phyloP scores from a whole-genome alignment of 2,888 invertebrate species.

The Acrobasis repandana region DNA sequence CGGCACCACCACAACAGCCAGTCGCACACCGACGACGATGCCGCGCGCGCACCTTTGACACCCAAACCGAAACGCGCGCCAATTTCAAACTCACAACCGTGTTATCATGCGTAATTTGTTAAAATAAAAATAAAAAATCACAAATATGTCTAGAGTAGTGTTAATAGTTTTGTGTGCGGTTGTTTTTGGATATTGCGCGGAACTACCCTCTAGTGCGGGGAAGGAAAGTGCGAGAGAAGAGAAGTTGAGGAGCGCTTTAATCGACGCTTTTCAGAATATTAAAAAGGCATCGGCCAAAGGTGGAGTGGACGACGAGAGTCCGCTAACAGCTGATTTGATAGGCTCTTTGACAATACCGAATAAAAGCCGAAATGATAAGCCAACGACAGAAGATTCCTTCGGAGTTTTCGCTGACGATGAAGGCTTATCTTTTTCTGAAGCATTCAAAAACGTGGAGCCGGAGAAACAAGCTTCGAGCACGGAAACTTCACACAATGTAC shows the following conservation, averaged over 20 bases:
- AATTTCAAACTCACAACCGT: slow-evolving; percentile 34
- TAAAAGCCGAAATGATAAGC: slow-evolving; percentile 45
- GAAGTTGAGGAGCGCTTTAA: slow-evolving; percentile 68
- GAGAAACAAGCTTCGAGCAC: slow-evolving; percentile 57
- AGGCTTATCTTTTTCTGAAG: slow-evolving; percentile 61
- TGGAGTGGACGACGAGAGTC: slow-evolving; percentile 61
- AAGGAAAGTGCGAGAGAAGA: slow-evolving; percentile 69
- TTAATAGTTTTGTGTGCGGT: slow-evolving; percentile 61
- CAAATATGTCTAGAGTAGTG: slow-evolving; percentile 65
- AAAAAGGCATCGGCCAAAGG: slow-evolving; percentile 72
- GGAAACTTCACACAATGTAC: slow-evolving; percentile 74
- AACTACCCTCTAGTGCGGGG: slow-evolving; percentile 49
- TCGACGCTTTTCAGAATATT: slow-evolving; percentile 76
- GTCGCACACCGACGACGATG: slow-evolving; percentile 69
- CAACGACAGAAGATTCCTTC: slow-evolving; percentile 57
- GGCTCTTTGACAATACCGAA: slow-evolving; percentile 56
- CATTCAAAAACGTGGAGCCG: slow-evolving; percentile 50
- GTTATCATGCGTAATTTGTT: slow-evolving; percentile 46
- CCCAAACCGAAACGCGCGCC: slow-evolving; percentile 32
- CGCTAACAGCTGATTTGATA: slow-evolving; percentile 59
- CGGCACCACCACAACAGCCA: slow-evolving; percentile 44
- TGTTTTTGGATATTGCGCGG: slow-evolving; percentile 54
- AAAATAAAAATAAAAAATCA: slow-evolving; percentile 35
- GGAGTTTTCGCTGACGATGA: slow-evolving; percentile 71
- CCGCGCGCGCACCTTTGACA: slow-evolving; percentile 64